Base-by-base conservation (phyloP, 2,888 invertebrate genomes). In the Eueremaeus valkanovi region DNA sequence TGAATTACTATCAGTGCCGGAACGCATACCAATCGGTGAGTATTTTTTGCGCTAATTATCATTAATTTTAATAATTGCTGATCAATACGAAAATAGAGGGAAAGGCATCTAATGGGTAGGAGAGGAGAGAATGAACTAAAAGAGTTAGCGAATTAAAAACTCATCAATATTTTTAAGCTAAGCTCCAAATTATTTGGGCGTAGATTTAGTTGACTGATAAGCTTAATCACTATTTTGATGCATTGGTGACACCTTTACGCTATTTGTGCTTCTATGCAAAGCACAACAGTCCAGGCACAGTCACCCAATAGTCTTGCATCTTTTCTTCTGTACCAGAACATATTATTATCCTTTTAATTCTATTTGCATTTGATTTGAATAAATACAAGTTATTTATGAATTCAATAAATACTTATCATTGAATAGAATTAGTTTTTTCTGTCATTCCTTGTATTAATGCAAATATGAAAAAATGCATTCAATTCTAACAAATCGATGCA, bases 1-100 rank as follows among this genome's bases (percentile, higher is more conserved):
- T 36, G 66, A 66, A 6, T 66, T 66, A 33, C 31, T 66, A n/a
- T 66, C 66, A 66, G 66, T 66, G 36, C 66, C 66, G n/a, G 66
- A 66, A 11, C 66, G 66, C 66, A 66, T 66, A 66, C 66, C 66
- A 16, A 66, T 66, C 31, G 66, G 66, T 66, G 66, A 66, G 66
- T 66, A 11, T 29, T 24, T 61, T 29, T 24, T 21, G 21, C 33
- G 21, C 21, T 21, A 66, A 33, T 66, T 36, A 66, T 36, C 40
- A 66, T 66, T 40, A 36, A 66, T 66, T 36, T 66, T 66, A 66
- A 66, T 66, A 66, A 66, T 66, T 66, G 36, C 36, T 36, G 31
- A 61, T 61, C 29, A 66, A 66, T 36, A 31, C 58, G n/a, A 66
- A n/a, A n/a, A n/a, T n/a, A n/a, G n/a, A n/a, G n/a, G n/a, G n/a